phyloP scores from a whole-genome alignment of 2,797 vertebrate species.

The Coregonus sp. region DNA sequence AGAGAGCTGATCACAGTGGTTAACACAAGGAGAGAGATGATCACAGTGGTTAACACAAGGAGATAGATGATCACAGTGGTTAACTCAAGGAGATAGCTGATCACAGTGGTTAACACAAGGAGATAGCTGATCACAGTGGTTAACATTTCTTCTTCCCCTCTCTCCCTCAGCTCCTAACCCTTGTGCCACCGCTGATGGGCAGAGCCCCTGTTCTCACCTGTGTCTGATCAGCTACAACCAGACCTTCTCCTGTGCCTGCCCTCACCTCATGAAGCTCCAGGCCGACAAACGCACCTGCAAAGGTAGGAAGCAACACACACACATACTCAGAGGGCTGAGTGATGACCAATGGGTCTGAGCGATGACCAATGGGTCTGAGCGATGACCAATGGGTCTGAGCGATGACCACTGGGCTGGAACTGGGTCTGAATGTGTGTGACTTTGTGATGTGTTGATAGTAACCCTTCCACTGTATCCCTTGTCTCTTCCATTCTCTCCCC shows the following conservation, averaged over 20 bases:
- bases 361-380: no score
- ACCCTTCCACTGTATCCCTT: not conserved
- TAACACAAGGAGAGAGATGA: no score
- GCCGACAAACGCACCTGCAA: slow-evolving; percentile 89
- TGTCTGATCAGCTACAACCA: slow-evolving; percentile 99
- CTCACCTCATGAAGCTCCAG: slow-evolving; percentile 95
- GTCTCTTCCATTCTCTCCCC: accelerated
- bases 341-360: no score
- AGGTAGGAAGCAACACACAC: slow-evolving; percentile 68
- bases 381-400: no score
- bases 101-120: not conserved
- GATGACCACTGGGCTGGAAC: no score
- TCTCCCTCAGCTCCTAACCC: slow-evolving; percentile 87
- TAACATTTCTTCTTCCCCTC: not conserved
- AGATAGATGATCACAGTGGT: not conserved
- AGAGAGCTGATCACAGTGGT: no score
- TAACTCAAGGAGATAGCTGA: not conserved
- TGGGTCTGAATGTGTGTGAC: no score
- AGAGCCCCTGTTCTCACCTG: slow-evolving; percentile 90
- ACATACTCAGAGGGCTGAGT: no score
- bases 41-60: not conserved
- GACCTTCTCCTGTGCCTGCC: slow-evolving; percentile 91
- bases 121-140: not conserved
- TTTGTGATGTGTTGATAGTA: not conserved
- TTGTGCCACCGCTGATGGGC: slow-evolving; percentile 85